phyloP scores from a whole-genome alignment of 2,113 vertebrate genomes.

The Alces alces region DNA sequence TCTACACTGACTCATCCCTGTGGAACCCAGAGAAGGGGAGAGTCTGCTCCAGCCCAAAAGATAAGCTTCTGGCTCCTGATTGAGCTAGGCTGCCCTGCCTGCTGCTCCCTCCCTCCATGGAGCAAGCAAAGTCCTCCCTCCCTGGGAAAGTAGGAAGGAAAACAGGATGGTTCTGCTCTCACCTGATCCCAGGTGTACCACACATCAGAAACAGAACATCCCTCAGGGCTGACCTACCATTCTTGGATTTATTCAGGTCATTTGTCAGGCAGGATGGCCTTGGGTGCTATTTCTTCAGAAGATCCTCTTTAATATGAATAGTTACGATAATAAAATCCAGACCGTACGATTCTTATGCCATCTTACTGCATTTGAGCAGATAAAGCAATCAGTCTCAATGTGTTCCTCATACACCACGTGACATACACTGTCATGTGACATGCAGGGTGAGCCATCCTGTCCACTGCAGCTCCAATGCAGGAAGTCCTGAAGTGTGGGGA shows the following conservation, averaged over 20 bases:
- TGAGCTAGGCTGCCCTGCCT: background rate
- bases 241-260: background rate
- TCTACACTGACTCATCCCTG: no score
- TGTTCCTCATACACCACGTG: background rate
- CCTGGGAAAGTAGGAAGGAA: background rate
- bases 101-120: background rate
- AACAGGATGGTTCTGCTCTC: background rate
- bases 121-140: background rate
- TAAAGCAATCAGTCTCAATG: background rate
- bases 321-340: background rate
- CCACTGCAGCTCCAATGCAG: fast-evolving
- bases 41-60: background rate
- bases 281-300: background rate
- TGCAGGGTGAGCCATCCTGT: fast-evolving
- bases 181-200: background rate
- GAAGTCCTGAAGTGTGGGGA: background rate
- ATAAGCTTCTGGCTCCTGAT: no score
- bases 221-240: background rate
- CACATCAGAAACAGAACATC: background rate
- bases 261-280: background rate
- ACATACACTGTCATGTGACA: fast-evolving
- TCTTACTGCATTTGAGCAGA: background rate
- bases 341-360: background rate
- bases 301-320: background rate
- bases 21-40: background rate